phyloP scores from a whole-genome alignment of 1,140 invertebrate species.

The Diprion similis region DNA sequence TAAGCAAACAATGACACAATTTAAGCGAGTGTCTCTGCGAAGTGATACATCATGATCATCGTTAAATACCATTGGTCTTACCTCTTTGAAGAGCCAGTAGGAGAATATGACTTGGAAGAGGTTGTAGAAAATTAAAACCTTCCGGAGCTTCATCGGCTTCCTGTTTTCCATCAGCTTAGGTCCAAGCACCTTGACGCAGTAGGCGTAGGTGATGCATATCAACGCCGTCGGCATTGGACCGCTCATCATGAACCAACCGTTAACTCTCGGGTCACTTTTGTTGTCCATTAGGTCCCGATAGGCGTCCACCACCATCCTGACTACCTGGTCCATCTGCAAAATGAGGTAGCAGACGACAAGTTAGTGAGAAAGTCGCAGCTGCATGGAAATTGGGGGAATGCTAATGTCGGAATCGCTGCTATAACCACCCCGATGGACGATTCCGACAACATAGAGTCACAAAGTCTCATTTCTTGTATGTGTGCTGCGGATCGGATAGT shows the following conservation, averaged over 20 bases:
- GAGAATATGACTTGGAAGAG: conserved; percentile 86
- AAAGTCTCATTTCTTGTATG: no score
- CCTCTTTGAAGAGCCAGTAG: conserved; percentile 83
- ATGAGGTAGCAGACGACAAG: conserved; percentile 16
- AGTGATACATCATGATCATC: conserved; percentile 4
- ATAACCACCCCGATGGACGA: no score
- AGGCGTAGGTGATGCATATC: conserved; percentile 79
- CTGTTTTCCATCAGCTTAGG: conserved; percentile 90
- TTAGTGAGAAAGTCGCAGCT: no score
- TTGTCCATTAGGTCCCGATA: conserved; percentile 78
- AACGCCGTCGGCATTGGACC: conserved; percentile 80
- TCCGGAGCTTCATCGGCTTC: conserved; percentile 83
- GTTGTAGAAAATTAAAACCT: conserved; percentile 86
- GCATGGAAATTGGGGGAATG: no score
- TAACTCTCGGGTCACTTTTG: conserved; percentile 80
- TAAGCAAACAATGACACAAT: conserved; percentile 25
- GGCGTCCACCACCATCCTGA: conserved; percentile 59
- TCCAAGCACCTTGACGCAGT: conserved; percentile 81
- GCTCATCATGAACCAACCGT: conserved; percentile 84
- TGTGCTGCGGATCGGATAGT: no score
- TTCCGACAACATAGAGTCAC: no score
- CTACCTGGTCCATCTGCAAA: conserved; percentile 59
- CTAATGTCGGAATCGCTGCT: no score
- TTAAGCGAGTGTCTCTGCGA: conserved; percentile 14
- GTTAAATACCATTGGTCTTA: conserved; percentile 54